Conservation (phyloP, 2,888 invertebrate species). For the Hypomecis atomaria region DNA sequence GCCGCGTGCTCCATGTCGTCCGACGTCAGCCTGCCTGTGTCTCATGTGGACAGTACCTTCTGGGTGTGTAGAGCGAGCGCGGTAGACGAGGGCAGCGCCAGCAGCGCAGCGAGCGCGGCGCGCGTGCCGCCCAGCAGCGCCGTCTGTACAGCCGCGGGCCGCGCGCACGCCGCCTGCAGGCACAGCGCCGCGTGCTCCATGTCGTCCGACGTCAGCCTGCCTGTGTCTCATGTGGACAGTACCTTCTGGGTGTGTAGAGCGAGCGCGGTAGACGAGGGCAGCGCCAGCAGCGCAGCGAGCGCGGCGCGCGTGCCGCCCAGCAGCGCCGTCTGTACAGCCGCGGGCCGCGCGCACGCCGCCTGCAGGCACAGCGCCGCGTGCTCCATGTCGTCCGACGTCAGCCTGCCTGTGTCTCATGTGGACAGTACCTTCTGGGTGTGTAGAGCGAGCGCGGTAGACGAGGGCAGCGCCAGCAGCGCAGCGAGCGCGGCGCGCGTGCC, state of each 20-base stretch:
- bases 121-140: constrained; percentile 89
- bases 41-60: background rate
- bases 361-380: constrained; percentile 93
- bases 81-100: constrained; percentile 62
- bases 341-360: constrained; percentile 88
- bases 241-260: background rate
- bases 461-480: constrained; percentile 84
- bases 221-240: too few species aligned
- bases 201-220: too few species aligned
- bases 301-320: constrained; percentile 87
- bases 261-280: background rate
- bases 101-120: constrained; percentile 85
- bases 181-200: constrained; percentile 64
- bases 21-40: constrained; percentile 90
- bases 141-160: constrained; percentile 62
- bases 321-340: constrained; percentile 78
- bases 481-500: constrained; percentile 86
- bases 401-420: constrained; percentile 53
- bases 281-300: constrained; percentile 86
- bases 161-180: too few species aligned
- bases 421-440: background rate
- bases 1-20: constrained; percentile 97
- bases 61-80: background rate
- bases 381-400: constrained; percentile 98
- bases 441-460: background rate